Conservation (phyloP, 2,888 invertebrate genomes). For the Drosophila silvestris region DNA sequence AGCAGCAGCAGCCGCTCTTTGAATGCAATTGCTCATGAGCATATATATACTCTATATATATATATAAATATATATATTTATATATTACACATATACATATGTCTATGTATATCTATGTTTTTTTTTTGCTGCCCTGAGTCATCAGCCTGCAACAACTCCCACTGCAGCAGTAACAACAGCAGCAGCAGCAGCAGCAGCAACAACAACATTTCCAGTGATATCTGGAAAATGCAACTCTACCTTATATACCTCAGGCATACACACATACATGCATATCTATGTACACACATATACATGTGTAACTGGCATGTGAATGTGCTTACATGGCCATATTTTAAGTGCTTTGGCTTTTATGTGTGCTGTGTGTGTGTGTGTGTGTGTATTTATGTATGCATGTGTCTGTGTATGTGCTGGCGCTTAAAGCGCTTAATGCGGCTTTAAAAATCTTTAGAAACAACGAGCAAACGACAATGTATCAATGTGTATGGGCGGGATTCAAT, state of each 20-base stretch:
- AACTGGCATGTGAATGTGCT: conserved; percentile 34
- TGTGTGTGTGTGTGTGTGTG: neutral
- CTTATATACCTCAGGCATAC: conserved; percentile 12
- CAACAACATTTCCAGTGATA: conserved; percentile 42
- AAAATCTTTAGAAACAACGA: conserved; percentile 49
- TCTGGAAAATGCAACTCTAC: conserved; percentile 56
- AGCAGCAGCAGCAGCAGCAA: conserved; percentile 18
- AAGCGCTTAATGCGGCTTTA: conserved; percentile 79
- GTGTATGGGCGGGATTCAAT: conserved; percentile 48
- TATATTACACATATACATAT: conserved; percentile 1
- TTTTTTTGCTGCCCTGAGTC: conserved; percentile 48
- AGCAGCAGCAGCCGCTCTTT: conserved; percentile 34
- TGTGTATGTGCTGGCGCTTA: conserved; percentile 42
- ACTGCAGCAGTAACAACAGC: conserved; percentile 26
- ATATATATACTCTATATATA: conserved; percentile 8
- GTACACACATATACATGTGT: neutral
- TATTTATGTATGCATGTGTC: neutral
- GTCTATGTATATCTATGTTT: conserved; percentile 4
- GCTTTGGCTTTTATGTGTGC: conserved; percentile 35
- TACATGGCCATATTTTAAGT: conserved; percentile 75
- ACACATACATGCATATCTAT: neutral
- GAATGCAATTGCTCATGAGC: conserved; percentile 54
- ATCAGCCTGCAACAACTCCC: conserved; percentile 39
- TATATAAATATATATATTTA: conserved; percentile 2
- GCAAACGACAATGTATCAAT: conserved; percentile 8